Evolutionary conservation across 1,140 invertebrate species (phyloP).

Genomic region (Glomeris maerens): DNA sequence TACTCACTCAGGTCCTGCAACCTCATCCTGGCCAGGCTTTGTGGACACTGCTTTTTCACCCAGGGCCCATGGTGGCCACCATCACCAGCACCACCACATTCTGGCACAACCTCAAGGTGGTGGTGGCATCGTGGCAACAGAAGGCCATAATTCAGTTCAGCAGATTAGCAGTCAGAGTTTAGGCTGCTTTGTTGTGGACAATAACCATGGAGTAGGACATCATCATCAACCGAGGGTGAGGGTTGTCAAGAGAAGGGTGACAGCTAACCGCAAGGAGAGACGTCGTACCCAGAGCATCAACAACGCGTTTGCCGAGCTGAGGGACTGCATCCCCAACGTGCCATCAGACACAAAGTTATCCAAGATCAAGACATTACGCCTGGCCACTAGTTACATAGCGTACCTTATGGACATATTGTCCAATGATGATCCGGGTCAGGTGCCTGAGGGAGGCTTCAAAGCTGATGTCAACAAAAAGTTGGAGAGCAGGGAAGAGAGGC

Average conservation of each 20-base stretch:
- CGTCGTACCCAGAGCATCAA: constrained; percentile 83
- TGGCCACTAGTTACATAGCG: constrained; percentile 38
- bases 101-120: no score
- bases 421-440: constrained; percentile 32
- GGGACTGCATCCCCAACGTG: constrained; percentile 90
- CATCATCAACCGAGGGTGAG: no score
- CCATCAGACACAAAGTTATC: constrained; percentile 82
- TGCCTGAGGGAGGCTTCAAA: constrained; percentile 35
- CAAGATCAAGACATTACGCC: constrained; percentile 38
- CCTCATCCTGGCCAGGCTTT: no score
- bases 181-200: no score
- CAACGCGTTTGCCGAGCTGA: constrained; percentile 76
- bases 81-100: no score
- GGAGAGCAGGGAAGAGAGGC: constrained; percentile 26
- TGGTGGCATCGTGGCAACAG: no score
- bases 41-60: no score
- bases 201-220: no score
- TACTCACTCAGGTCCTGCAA: no score
- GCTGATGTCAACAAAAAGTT: constrained; percentile 35
- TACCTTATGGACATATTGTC: constrained; percentile 37
- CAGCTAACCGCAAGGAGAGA: constrained; percentile 84
- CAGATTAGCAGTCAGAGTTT: no score
- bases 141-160: no score
- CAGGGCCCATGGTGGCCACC: no score
- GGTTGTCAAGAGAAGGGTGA: constrained; percentile 6